Evolutionary conservation across 1,140 invertebrate species (phyloP).

Genomic region (Zaprionus gabonicus): DNA sequence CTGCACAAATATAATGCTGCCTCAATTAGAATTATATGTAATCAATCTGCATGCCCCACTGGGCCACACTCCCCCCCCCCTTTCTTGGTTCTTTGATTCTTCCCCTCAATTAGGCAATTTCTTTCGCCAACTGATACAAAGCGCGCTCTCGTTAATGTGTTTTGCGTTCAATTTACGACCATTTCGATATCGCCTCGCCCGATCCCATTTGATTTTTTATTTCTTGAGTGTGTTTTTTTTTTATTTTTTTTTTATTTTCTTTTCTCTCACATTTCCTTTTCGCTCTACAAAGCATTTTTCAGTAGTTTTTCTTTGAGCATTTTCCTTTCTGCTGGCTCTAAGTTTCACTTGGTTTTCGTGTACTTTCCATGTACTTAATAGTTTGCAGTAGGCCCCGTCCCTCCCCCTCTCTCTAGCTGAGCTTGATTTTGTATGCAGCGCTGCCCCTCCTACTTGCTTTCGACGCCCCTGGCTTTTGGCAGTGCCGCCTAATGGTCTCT

Average conservation of each 20-base stretch:
- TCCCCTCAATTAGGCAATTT: conserved; percentile 9
- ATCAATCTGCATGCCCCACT: not conserved
- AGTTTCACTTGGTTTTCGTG: conserved; percentile 6
- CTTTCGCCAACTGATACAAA: not conserved
- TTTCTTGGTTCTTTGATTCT: conserved; percentile 1
- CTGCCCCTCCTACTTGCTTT: not conserved
- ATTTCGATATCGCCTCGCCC: conserved; percentile 6
- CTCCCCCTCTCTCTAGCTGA: not conserved
- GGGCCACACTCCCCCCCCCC: not conserved
- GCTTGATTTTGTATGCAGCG: not conserved
- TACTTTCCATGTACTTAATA: conserved; percentile 16
- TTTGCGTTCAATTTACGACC: conserved; percentile 3
- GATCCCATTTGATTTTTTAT: not conserved
- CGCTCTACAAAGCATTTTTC: conserved; percentile 7
- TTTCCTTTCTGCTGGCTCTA: conserved; percentile 1
- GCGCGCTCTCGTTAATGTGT: not conserved
- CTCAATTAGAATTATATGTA: not conserved
- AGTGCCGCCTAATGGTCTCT: conserved; percentile 52
- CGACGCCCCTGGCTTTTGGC: not conserved
- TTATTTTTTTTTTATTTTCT: not conserved
- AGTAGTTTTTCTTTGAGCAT: conserved; percentile 14
- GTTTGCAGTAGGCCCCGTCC: not conserved
- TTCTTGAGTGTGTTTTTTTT: not conserved
- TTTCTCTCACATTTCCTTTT: not conserved
- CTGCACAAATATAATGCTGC: not conserved